A percentile compares a stretch with the other conserved stretches of the same genome.
Evolutionary conservation across 2,888 invertebrate genomes (phyloP).

Genomic region (Erebia ligea): DNA sequence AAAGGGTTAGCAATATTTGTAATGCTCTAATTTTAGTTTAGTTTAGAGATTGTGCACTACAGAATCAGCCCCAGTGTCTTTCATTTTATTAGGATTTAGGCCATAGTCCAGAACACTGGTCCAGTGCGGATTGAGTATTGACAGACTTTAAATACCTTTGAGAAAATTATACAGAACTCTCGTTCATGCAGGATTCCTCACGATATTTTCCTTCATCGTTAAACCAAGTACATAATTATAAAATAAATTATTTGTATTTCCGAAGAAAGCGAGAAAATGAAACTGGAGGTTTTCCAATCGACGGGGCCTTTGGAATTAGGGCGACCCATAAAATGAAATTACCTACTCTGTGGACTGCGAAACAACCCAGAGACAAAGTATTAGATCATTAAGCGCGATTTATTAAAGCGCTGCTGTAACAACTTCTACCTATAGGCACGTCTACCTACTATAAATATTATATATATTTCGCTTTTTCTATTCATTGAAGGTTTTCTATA

Average conservation of each 20-base stretch:
- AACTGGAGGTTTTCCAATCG: slow-evolving; percentile 6
- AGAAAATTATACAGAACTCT: not conserved
- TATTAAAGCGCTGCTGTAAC: not conserved
- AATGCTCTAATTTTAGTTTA: too few relatives aligned
- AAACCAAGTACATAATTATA: not conserved
- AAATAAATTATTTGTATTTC: not conserved
- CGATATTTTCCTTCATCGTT: not conserved
- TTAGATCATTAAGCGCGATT: slow-evolving; percentile 11
- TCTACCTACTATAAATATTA: not conserved
- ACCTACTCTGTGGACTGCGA: not conserved
- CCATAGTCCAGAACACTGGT: not conserved
- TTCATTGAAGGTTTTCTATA: too few relatives aligned
- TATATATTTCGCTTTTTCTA: too few relatives aligned
- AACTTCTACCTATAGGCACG: not conserved
- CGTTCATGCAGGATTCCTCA: not conserved
- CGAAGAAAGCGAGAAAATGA: not conserved
- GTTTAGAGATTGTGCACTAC: too few relatives aligned
- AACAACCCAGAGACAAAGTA: not conserved
- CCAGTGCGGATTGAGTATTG: not conserved
- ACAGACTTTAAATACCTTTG: not conserved
- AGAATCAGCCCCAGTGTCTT: too few relatives aligned
- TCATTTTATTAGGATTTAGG: too few relatives aligned
- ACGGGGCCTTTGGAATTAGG: not conserved
- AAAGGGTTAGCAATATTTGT: too few relatives aligned
- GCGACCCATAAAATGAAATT: slow-evolving; percentile 3